Evolutionary conservation across 2,888 invertebrate species (phyloP).

Genomic region (Stenchaetothrips biformis): DNA sequence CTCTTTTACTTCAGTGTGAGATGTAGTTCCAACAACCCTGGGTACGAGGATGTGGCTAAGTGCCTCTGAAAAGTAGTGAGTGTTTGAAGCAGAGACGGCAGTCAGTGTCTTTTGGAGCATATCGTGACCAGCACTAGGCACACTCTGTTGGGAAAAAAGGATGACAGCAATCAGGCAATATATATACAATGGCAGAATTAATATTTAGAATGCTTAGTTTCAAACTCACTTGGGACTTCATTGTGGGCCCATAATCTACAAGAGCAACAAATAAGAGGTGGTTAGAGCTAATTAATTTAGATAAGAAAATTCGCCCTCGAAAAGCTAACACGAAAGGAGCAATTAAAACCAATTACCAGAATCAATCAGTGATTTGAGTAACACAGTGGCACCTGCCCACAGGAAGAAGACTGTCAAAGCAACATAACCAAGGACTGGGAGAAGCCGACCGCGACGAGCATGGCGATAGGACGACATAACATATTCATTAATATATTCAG

Average conservation of each 20-base stretch:
- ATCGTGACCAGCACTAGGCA: not conserved
- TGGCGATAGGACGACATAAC: constrained; percentile 8
- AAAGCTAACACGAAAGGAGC: not conserved
- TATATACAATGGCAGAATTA: not conserved
- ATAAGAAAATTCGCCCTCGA: not conserved
- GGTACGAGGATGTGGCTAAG: constrained; percentile 76
- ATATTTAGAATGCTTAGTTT: not conserved
- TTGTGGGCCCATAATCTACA: not conserved
- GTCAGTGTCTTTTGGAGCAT: constrained; percentile 5
- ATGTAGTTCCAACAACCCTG: constrained; percentile 74
- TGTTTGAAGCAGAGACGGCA: not conserved
- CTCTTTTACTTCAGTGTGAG: constrained; percentile 63
- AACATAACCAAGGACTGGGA: not conserved
- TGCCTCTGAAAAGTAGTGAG: constrained; percentile 43
- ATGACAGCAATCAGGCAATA: not conserved
- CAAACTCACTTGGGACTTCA: not conserved
- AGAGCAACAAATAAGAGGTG: not conserved
- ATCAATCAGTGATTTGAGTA: not conserved
- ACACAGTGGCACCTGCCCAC: not conserved
- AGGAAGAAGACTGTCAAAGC: not conserved
- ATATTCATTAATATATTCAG: not conserved
- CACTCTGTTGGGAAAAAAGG: not conserved
- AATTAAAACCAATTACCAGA: not conserved
- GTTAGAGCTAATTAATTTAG: not conserved
- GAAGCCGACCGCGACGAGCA: not conserved